A percentile compares a stretch with the other conserved stretches of the same genome.
These are phyloP conservation scores for Eretmodus cyanostictus DNA, from an alignment of 2,113 vertebrate genomes.

Conservation along the genomic window DNA sequence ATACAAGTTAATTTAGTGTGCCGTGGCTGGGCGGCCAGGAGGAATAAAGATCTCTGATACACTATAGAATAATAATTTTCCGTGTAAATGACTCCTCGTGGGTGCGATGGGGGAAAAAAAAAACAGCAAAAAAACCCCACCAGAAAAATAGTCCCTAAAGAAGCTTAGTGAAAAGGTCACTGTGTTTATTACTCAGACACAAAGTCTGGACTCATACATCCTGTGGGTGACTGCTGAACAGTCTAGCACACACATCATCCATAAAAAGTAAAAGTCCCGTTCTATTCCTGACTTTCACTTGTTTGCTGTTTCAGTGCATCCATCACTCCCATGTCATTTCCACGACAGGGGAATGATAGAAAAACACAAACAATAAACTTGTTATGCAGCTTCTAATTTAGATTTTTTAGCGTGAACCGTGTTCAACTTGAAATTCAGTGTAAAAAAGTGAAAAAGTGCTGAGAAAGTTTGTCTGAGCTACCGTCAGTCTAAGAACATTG, in stretches of 20 bases:
- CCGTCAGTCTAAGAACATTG: not conserved
- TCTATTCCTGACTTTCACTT: not conserved
- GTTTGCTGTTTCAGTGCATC: not conserved
- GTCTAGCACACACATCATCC: not conserved
- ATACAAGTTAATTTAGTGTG: not conserved
- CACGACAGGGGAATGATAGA: not conserved
- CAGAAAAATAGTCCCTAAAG: not conserved
- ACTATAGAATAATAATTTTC: not conserved
- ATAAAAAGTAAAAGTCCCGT: not conserved
- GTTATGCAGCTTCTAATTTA: not conserved
- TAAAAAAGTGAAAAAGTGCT: not conserved
- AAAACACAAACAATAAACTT: not conserved
- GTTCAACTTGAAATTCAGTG: not conserved
- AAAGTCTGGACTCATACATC: not conserved
- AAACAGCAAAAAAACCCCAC: not conserved
- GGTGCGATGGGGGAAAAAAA: not conserved
- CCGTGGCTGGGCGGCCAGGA: not conserved
- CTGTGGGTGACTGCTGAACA: not conserved
- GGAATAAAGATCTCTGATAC: not conserved
- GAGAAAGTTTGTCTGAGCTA: not conserved
- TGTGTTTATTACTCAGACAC: conserved; percentile 4
- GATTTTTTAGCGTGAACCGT: not conserved
- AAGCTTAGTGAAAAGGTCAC: conserved; percentile 34
- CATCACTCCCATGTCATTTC: not conserved
- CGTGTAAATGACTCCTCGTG: not conserved